Evolutionary conservation across 2,113 vertebrate species (phyloP), one percentile per base, ranked within the genome.

Genomic region (Centropus bengalensis): DNA sequence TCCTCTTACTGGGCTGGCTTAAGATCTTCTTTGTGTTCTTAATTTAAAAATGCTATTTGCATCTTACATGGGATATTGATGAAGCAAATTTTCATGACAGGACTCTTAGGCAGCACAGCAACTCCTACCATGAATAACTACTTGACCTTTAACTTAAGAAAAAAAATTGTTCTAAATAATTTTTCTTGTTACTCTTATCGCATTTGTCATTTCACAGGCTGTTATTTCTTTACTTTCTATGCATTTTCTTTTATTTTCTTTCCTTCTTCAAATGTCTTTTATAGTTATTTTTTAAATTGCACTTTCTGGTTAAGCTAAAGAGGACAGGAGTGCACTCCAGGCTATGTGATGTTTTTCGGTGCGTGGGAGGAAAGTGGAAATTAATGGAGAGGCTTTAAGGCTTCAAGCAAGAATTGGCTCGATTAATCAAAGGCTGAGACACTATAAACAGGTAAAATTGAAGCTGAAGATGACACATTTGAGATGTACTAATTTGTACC

Each of bases 371-470:
- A 59, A 85, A 89, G 26, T 67, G 38, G 22, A 89, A 95, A 92
- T 96, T 86, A 91, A 81, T 75, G 84, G 36, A 88, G 26, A 51
- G 59, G 45, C 60, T 70, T 94, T 83, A 33, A 81, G 52, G 44
- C 64, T 95, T 86, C 52, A 33, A 63, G 64, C 52, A 92, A 52
- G 14, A 24, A 42, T 47, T 91, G 33, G 33, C 26, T 86, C 42
- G 40, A 60, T 75, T 92, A 86, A 75, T 86, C 83, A 52, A 59
- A 59, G 56, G 11, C 73, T 83, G 73, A 83, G 73, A 45, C 59
- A 78, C 33, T 78, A 47, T 66, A 91, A 88, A 78, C 33, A 78
- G 77, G 56, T 91, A 27, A 75, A 64, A 69, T 17, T 32, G 33
- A 92, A 91, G 60, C 45, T 64, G 45, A 73, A 70, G 45, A 74